Conservation (phyloP, 2,888 invertebrate species). For the Hydrotaea diabolus region DNA sequence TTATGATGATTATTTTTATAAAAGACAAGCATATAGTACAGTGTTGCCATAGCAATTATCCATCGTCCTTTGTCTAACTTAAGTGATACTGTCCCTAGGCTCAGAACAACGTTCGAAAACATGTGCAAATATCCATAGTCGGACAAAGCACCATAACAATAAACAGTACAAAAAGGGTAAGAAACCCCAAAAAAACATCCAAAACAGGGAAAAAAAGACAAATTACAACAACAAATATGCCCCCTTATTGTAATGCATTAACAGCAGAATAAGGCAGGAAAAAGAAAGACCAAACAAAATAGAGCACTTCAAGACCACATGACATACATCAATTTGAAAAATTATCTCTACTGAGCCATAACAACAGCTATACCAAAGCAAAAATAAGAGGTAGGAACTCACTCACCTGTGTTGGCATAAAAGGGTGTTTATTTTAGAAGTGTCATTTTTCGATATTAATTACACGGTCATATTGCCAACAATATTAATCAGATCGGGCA, state of each 20-base stretch:
- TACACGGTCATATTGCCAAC: too few relatives aligned
- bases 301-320: conserved; percentile 58
- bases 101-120: conserved; percentile 44
- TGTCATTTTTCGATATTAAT: too few relatives aligned
- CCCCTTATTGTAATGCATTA: conserved; percentile 40
- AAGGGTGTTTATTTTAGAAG: too few relatives aligned
- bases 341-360: conserved; percentile 47
- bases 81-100: conserved; percentile 32
- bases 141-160: conserved; percentile 36
- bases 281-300: neutral
- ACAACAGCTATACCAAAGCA: neutral
- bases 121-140: conserved; percentile 12
- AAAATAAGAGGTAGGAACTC: neutral
- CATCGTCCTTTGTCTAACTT: neutral
- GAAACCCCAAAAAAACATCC: conserved; percentile 7
- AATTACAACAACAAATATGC: conserved; percentile 22
- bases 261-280: neutral
- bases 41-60: neutral
- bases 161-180: conserved; percentile 29
- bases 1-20: too few relatives aligned
- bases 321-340: conserved; percentile 66
- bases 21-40: neutral
- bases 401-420: too few relatives aligned
- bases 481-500: too few relatives aligned
- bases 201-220: conserved; percentile 18